phyloP scores from a whole-genome alignment of 2,888 invertebrate species.

The Laothoe populi region DNA sequence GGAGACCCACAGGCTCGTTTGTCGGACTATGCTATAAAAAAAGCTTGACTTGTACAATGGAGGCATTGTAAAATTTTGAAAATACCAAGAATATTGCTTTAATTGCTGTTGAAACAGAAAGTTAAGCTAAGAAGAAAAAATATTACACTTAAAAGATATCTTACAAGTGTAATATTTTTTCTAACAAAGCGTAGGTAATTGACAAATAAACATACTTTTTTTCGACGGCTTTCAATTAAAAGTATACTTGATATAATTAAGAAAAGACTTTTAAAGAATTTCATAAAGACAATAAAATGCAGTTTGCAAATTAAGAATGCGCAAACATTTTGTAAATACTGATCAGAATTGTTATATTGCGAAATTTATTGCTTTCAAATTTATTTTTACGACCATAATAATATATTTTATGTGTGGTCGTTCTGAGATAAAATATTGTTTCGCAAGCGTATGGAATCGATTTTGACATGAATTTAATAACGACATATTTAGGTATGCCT shows the following conservation, averaged over 20 bases:
- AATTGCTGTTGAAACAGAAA: too few relatives aligned
- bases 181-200: too few relatives aligned
- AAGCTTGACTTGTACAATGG: too few relatives aligned
- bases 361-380: constrained; percentile 13
- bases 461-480: constrained; percentile 18
- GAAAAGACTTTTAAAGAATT: background rate
- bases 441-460: constrained; percentile 21
- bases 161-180: background rate
- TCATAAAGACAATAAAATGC: constrained; percentile 18
- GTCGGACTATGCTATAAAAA: too few relatives aligned
- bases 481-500: constrained; percentile 9
- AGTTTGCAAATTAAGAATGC: background rate
- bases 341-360: constrained; percentile 10
- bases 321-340: background rate
- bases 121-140: too few relatives aligned
- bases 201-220: constrained; percentile 4
- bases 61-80: too few relatives aligned
- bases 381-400: constrained; percentile 8
- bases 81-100: too few relatives aligned
- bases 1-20: too few relatives aligned
- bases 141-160: too few relatives aligned
- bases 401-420: constrained; percentile 9
- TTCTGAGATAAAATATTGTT: background rate
- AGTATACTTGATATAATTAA: constrained; percentile 6
- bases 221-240: background rate